phyloP scores from a whole-genome alignment of 2,113 vertebrate genomes.

The Corynorhinus townsendii region DNA sequence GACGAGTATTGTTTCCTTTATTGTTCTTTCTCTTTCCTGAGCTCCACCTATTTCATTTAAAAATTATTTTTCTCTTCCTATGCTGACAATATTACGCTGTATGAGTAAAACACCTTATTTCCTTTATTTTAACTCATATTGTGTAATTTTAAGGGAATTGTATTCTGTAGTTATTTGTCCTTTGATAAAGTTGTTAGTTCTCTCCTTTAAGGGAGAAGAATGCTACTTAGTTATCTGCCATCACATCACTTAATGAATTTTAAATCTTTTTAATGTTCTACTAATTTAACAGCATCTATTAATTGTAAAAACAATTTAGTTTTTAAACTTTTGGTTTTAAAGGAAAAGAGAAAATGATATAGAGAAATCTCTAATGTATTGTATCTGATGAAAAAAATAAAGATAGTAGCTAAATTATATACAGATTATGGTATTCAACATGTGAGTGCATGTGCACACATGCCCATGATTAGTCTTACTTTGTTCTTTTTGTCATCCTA shows the following conservation, averaged over 20 bases:
- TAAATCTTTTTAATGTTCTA: neutral
- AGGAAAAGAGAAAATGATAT: neutral
- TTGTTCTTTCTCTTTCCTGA: neutral
- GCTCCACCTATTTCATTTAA: neutral
- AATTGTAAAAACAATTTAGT: neutral
- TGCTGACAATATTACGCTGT: neutral
- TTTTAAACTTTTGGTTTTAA: neutral
- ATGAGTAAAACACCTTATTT: neutral
- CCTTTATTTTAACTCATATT: neutral
- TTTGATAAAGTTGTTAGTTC: neutral
- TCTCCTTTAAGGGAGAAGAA: neutral
- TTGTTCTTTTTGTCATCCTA: neutral
- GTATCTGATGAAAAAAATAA: neutral
- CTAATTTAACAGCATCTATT: neutral
- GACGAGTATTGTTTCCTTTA: neutral
- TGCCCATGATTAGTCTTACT: neutral
- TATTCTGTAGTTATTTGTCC: neutral
- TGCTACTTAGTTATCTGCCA: neutral
- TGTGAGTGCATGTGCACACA: fast-evolving
- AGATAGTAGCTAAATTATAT: neutral
- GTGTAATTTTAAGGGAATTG: neutral
- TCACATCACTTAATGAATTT: neutral
- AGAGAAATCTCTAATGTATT: neutral
- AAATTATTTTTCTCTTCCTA: neutral
- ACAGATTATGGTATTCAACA: neutral